Base-by-base conservation (phyloP, 2,797 vertebrate species). In the Gymnothorax reevesii region DNA sequence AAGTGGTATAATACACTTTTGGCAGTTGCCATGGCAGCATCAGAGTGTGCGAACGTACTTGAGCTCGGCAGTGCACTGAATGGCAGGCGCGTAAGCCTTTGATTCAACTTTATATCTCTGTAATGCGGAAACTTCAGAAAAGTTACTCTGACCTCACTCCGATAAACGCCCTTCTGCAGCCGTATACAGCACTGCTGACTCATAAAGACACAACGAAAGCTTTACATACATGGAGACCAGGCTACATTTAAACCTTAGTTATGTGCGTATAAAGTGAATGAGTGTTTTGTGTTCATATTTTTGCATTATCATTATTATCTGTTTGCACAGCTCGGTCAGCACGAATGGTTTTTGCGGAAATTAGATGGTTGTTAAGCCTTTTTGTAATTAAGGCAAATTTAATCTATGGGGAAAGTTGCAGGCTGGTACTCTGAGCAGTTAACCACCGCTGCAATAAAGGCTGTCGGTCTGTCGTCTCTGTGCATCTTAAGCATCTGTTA, bases 1-100 rank as follows among this genome's bases (percentile, higher is more conserved):
- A 69, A 54, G 27, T 52, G 33, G 17, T 79, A 33, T 54, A 79
- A 79, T 20, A 12, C 13, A 52, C 75, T 52, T 79, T 49, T 79
- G 75, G 17, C 42, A 33, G 75, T 79, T 79, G 42, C 75, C 52
- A 79, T 79, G 75, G 42, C 42, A 79, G 75, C 75, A 17, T 79
- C 52, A 79, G 17, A 79, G 75, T 79, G 75, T 42, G 7, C 20
- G 27, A 17, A 79, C 3, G 12, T 22, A 20, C 75, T 79, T 79
- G 42, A 49, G 42, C 42, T 79, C 75, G 17, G 27, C 75, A 13
- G 42, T 20, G 25, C 17, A 20, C 73, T 77, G 73, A 77, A 0
- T 79, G 13, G 42, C 42, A 79, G 12, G 42, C 33, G 7, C 42
- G 20, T 4, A 79, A 22, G 75, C 42, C 17, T 79, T 33, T 49